Evolutionary conservation across 2,797 vertebrate species (phyloP).

Genomic region (Tragopan temminckii): DNA sequence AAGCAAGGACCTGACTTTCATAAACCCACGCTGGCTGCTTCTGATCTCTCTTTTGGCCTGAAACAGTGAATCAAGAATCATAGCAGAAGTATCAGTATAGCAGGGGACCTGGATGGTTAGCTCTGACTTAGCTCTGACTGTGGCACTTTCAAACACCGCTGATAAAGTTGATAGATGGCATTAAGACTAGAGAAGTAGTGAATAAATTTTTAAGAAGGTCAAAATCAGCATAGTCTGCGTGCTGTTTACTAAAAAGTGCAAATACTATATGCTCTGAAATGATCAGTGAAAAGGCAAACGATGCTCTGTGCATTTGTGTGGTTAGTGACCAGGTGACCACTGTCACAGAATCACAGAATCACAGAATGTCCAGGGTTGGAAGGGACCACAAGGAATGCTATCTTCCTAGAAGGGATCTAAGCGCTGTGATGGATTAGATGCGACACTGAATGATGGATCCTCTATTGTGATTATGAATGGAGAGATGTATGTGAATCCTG

Average conservation of each 20-base stretch:
- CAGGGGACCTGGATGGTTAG: background rate
- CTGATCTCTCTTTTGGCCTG: background rate
- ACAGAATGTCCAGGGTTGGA: too few species aligned
- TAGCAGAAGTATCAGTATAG: background rate
- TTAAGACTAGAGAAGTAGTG: background rate
- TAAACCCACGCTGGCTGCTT: background rate
- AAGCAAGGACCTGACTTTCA: too few species aligned
- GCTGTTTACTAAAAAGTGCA: background rate
- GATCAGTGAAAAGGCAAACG: fast-evolving
- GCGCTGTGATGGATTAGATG: background rate
- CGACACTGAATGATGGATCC: background rate
- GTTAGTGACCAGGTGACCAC: too few species aligned
- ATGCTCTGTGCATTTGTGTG: fast-evolving
- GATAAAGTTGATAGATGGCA: background rate
- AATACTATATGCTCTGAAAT: background rate
- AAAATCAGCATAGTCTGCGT: background rate
- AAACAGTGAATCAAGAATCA: background rate
- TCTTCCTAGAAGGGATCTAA: background rate
- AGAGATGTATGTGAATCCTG: background rate
- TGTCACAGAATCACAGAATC: too few species aligned
- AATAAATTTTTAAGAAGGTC: background rate
- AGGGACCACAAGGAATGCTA: too few species aligned
- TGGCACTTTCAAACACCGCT: background rate
- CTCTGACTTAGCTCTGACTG: background rate
- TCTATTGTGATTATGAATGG: background rate